Percentiles rank a stretch among this genome's conserved stretches.
Conservation (phyloP, 2,113 vertebrate species). For the Atlantisia rogersi region DNA sequence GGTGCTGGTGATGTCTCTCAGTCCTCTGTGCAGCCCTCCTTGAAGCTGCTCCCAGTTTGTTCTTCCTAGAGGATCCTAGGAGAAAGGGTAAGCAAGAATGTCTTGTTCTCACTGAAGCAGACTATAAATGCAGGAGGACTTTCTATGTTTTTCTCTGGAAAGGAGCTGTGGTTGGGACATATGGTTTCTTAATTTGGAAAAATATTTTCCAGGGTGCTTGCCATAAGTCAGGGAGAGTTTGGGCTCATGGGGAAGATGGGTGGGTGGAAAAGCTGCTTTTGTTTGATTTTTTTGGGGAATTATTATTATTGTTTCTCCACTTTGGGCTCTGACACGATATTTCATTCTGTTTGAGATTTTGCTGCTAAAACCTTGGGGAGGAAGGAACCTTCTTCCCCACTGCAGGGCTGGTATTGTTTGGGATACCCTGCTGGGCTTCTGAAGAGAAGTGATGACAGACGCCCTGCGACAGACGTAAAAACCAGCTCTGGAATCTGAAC, state of each 20-base stretch:
- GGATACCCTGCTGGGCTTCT: slow-evolving; percentile 29
- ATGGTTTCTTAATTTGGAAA: slow-evolving; percentile 19
- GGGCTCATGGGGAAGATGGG: background rate
- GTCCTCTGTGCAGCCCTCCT: background rate
- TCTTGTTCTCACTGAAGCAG: background rate
- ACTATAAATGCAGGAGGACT: background rate
- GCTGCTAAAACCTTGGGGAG: slow-evolving; percentile 26
- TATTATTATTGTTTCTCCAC: background rate
- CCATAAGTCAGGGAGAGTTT: slow-evolving; percentile 11
- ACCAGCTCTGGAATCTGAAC: background rate
- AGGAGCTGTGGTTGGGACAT: background rate
- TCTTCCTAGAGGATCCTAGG: background rate
- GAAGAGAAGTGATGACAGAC: slow-evolving; percentile 43
- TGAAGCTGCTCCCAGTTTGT: background rate
- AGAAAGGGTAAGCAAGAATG: background rate
- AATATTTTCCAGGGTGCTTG: slow-evolving; percentile 38
- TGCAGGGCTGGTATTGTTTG: slow-evolving; percentile 24
- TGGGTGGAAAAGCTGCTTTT: background rate
- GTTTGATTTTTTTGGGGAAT: background rate
- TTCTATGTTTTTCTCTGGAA: background rate
- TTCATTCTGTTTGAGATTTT: slow-evolving; percentile 29
- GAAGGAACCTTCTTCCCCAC: background rate
- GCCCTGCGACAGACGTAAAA: slow-evolving; percentile 16
- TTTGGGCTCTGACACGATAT: background rate
- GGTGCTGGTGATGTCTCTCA: background rate